A percentile compares a stretch with the other conserved stretches of the same genome.
Conservation (phyloP, 92 coral and sea anemone genomes). For the Ricordea florida region DNA sequence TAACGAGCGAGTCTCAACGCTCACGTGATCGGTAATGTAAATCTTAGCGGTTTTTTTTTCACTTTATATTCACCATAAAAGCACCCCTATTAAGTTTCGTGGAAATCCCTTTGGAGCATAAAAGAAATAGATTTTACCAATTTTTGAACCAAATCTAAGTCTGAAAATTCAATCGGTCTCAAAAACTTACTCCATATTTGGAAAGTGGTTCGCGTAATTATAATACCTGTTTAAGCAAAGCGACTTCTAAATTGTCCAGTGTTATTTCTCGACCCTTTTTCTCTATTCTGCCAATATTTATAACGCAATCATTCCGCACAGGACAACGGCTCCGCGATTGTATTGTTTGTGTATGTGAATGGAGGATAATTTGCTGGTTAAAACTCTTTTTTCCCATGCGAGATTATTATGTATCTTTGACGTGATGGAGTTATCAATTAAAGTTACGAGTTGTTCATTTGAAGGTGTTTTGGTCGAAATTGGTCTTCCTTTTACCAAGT, state of each 20-base stretch:
- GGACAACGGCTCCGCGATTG: conserved; percentile 28
- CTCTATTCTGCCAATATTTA: neutral
- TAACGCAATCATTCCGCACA: conserved; percentile 36
- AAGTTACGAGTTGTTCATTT: neutral
- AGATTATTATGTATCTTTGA: conserved; percentile 2
- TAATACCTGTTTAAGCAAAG: neutral
- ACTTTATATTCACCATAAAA: too few relatives aligned
- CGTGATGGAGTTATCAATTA: neutral
- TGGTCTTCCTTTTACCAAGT: neutral
- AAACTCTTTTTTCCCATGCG: neutral
- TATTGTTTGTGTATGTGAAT: conserved; percentile 68
- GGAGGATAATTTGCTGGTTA: conserved; percentile 38
- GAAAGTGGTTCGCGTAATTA: too few relatives aligned
- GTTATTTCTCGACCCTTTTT: conserved; percentile 32
- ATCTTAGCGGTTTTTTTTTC: too few relatives aligned
- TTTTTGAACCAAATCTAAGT: too few relatives aligned
- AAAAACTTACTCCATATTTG: too few relatives aligned
- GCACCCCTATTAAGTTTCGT: too few relatives aligned
- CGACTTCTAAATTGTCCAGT: conserved; percentile 36
- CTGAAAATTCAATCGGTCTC: too few relatives aligned
- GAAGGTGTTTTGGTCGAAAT: neutral
- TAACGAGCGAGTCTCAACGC: neutral
- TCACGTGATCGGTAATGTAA: too few relatives aligned
- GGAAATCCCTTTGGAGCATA: too few relatives aligned
- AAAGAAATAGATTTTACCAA: too few relatives aligned